Evolutionary conservation across 2,888 invertebrate species (phyloP), one percentile per base, ranked within the genome.

Genomic region (Drosophila mimetica): DNA sequence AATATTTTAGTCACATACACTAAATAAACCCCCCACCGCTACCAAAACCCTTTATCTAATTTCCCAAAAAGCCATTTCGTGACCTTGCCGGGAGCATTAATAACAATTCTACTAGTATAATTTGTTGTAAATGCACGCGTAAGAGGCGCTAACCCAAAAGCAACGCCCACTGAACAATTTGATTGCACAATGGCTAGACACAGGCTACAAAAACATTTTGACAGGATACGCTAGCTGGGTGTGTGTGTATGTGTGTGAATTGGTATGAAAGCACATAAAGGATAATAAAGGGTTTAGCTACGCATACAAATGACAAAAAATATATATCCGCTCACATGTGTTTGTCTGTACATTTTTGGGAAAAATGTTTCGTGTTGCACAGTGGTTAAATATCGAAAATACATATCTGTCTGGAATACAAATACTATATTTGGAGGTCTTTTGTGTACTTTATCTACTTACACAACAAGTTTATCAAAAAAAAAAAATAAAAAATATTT

Each of bases 81-180:
- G 60, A 18, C 66, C 76, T 75, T 71, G 60, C 51, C 63, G 42
- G 44, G 60, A 65, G 34, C 64, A 57, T 69, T 64, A 46, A 47
- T 54, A 66, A 58, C 64, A 54, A 70, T 67, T 76, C 28, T 55
- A 47, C 34, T 39, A 44, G 48, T 44, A 57, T 71, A 61, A 79
- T 75, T 77, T 75, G 75, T 69, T 69, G 55, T 59, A 83, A 79
- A 75, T 72, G 77, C 75, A 79, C 54, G 80, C 70, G 67, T 79
- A 64, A 77, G 77, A 57, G 34, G 22, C 42, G 51, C 63, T 66
- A 69, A 47, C 58, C 51, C 61, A 52, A 54, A 42, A 37, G 14
- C 16, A 57, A 52, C 71, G 57, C 73, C 64, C 64, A 57, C 34
- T 48, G 39, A 72, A 44, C 64, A 42, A 79, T 76, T 79, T 77